Conservation (phyloP, 2,113 vertebrate species). For the Hepsetus odoe region DNA sequence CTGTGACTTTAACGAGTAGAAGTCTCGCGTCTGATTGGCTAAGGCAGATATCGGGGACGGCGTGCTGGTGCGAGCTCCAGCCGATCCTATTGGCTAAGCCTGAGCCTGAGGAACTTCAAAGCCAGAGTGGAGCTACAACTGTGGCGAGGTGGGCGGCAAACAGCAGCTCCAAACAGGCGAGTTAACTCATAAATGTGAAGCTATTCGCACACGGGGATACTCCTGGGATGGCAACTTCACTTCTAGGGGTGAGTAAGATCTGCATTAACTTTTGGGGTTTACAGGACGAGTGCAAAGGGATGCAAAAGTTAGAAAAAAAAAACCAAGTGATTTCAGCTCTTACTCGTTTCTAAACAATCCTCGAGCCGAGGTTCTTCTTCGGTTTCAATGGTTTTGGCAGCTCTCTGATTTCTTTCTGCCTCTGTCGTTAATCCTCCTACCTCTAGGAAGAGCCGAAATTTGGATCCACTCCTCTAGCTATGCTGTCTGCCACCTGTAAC, state of each 20-base stretch:
- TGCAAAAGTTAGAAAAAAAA: background rate
- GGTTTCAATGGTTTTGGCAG: too few species aligned
- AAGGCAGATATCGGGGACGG: constrained; percentile 35
- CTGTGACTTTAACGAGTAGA: background rate
- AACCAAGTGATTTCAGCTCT: too few species aligned
- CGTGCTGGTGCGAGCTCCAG: constrained; percentile 61
- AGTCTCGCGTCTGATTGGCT: background rate
- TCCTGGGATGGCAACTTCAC: constrained; percentile 94
- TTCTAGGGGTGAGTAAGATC: constrained; percentile 90
- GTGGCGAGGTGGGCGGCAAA: constrained; percentile 85
- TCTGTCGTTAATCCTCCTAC: constrained; percentile 41
- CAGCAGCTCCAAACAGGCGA: constrained; percentile 85
- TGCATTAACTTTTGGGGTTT: too few species aligned
- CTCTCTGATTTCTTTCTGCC: background rate
- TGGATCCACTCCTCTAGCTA: constrained; percentile 91
- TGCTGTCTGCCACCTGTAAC: constrained; percentile 95
- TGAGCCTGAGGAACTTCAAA: constrained; percentile 89
- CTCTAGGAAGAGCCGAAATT: constrained; percentile 90
- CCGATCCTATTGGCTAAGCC: constrained; percentile 84
- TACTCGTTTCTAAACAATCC: too few species aligned
- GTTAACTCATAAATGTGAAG: constrained; percentile 90
- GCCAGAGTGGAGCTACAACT: constrained; percentile 86
- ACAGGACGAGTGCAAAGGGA: too few species aligned
- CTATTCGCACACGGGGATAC: constrained; percentile 86
- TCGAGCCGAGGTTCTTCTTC: too few species aligned